A percentile compares a stretch with the other conserved stretches of the same genome.
Conservation (phyloP, 2,888 invertebrate genomes). For the Sesia bembeciformis region DNA sequence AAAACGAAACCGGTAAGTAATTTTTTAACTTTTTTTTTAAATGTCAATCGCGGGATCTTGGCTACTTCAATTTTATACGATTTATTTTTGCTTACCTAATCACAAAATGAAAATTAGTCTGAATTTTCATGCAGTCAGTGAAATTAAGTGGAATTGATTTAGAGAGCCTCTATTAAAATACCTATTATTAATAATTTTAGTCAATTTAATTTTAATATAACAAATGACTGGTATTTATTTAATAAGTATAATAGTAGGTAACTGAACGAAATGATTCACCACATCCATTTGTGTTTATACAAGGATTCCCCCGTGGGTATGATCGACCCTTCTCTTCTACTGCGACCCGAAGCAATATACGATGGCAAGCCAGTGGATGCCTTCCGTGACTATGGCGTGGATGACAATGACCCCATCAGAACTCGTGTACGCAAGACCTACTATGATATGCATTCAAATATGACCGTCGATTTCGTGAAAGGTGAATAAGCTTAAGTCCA, state of each 20-base stretch:
- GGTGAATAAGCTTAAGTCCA: constrained; percentile 38
- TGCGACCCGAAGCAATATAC: constrained; percentile 84
- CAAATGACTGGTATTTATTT: no score
- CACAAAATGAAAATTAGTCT: no score
- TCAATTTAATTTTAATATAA: no score
- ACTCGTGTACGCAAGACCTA: constrained; percentile 90
- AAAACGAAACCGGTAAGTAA: constrained; percentile 17
- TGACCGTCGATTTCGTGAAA: constrained; percentile 91
- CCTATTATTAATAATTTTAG: no score
- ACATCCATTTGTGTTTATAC: no score
- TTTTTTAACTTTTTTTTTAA: background rate
- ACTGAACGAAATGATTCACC: no score
- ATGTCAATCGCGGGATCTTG: background rate
- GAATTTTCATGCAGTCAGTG: no score
- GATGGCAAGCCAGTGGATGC: constrained; percentile 81
- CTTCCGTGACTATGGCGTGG: constrained; percentile 86
- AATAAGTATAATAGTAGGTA: no score
- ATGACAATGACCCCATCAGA: constrained; percentile 83
- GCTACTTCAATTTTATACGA: no score
- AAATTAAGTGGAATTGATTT: no score
- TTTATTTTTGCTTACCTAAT: no score
- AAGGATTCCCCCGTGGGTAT: constrained; percentile 9
- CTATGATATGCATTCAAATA: constrained; percentile 89
- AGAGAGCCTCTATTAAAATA: no score
- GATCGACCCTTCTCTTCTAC: constrained; percentile 37